Conservation (phyloP, 2,888 invertebrate genomes). For the Drosophila kambysellisi region DNA sequence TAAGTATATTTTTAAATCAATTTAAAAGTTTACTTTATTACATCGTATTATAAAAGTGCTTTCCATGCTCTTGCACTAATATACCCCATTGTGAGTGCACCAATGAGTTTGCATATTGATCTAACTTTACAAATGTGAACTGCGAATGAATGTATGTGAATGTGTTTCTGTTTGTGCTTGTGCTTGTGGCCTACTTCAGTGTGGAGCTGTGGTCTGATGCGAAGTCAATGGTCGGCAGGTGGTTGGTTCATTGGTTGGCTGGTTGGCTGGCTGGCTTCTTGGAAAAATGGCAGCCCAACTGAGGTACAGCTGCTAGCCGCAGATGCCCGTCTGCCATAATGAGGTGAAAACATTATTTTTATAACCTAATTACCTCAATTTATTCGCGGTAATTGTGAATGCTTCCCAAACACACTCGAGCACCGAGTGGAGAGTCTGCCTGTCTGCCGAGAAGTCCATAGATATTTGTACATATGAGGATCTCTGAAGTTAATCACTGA, state of each 20-base stretch:
- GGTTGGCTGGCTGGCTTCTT: conserved; percentile 51
- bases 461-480: conserved; percentile 13
- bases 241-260: conserved; percentile 46
- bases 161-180: neutral
- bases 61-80: neutral
- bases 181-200: conserved; percentile 31
- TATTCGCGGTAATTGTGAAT: conserved; percentile 80
- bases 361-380: conserved; percentile 83
- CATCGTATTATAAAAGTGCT: neutral
- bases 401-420: conserved; percentile 36
- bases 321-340: conserved; percentile 50
- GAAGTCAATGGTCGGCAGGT: conserved; percentile 34
- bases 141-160: neutral
- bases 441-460: neutral
- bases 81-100: conserved; percentile 1
- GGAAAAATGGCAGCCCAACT: conserved; percentile 46
- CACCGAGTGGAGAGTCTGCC: conserved; percentile 26
- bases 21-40: neutral
- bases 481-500: conserved; percentile 18
- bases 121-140: conserved; percentile 22
- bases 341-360: conserved; percentile 83
- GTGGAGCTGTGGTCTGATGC: conserved; percentile 14
- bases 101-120: conserved; percentile 49
- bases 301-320: conserved; percentile 29
- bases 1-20: neutral